A percentile compares a stretch with the other conserved stretches of the same genome.
Conservation (phyloP, 2,888 invertebrate genomes). For the Ophioninae sp. region DNA sequence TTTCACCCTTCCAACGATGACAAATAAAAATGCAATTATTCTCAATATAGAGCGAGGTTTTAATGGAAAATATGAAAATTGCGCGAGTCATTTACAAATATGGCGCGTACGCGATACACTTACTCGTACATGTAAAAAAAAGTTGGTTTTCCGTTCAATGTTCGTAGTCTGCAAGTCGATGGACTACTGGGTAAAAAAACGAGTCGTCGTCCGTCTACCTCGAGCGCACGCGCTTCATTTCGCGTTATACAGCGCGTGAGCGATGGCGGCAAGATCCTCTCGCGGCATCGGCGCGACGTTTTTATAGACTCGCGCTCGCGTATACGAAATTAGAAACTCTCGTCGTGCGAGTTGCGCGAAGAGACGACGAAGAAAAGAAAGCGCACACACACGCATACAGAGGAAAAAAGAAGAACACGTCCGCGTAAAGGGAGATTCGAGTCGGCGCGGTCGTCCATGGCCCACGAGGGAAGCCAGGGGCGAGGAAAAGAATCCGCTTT, state of each 20-base stretch:
- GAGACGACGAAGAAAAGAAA: slow-evolving; percentile 19
- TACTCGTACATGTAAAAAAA: neutral
- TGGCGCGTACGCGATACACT: neutral
- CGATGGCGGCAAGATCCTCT: slow-evolving; percentile 68
- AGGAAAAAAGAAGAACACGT: slow-evolving; percentile 29
- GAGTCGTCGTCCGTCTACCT: slow-evolving; percentile 37
- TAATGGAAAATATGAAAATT: neutral
- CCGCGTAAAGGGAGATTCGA: slow-evolving; percentile 54
- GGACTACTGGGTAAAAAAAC: slow-evolving; percentile 23
- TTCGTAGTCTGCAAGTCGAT: slow-evolving; percentile 43
- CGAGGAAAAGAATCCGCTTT: slow-evolving; percentile 59
- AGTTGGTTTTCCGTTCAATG: slow-evolving; percentile 51
- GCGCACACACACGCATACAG: no score
- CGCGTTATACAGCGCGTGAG: slow-evolving; percentile 39
- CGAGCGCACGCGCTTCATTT: slow-evolving; percentile 5
- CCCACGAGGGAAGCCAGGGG: slow-evolving; percentile 51
- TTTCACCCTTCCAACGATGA: no score
- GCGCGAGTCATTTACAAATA: neutral
- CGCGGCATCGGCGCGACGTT: slow-evolving; percentile 71
- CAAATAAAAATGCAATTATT: no score
- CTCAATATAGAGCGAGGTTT: no score
- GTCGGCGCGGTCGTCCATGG: slow-evolving; percentile 30
- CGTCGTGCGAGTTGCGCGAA: slow-evolving; percentile 28
- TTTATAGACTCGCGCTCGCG: slow-evolving; percentile 72
- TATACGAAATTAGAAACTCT: slow-evolving; percentile 74